Percentiles rank a stretch among this genome's conserved stretches.
These are phyloP conservation scores for Ophiothrix spiculata DNA, from an alignment of 35 echinoderm and acorn worm species.

Conservation along the genomic window DNA sequence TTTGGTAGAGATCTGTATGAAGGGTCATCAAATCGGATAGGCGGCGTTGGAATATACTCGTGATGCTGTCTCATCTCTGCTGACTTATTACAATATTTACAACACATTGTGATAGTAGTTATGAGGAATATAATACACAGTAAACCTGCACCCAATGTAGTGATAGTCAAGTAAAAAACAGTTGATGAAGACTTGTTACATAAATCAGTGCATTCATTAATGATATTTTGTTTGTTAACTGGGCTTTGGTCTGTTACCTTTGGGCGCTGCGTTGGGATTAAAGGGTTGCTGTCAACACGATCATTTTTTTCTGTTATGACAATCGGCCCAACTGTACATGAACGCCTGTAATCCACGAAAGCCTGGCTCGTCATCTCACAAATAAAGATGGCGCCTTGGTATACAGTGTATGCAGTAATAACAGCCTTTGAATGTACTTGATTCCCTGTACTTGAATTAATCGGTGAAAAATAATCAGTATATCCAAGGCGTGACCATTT, in stretches of 20 bases:
- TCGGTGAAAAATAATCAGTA: too few species aligned
- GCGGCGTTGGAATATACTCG: neutral
- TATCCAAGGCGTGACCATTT: too few species aligned
- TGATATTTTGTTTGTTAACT: neutral
- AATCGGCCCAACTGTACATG: neutral
- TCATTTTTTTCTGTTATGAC: neutral
- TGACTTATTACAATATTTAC: neutral
- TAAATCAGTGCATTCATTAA: neutral
- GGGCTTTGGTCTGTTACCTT: neutral
- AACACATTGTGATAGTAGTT: neutral
- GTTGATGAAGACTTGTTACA: neutral
- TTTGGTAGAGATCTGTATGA: neutral
- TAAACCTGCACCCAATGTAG: neutral
- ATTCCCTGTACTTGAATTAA: too few species aligned
- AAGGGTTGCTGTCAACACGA: neutral
- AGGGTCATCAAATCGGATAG: neutral
- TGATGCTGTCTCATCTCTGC: neutral
- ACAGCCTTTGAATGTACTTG: too few species aligned
- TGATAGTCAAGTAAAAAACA: neutral
- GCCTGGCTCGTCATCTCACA: too few species aligned
- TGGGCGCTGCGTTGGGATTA: neutral
- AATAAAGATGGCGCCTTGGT: too few species aligned
- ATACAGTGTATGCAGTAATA: too few species aligned
- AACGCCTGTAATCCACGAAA: neutral
- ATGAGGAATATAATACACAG: neutral